Base-by-base conservation (phyloP, 2,113 vertebrate genomes). In the Oreochromis tanganicae region DNA sequence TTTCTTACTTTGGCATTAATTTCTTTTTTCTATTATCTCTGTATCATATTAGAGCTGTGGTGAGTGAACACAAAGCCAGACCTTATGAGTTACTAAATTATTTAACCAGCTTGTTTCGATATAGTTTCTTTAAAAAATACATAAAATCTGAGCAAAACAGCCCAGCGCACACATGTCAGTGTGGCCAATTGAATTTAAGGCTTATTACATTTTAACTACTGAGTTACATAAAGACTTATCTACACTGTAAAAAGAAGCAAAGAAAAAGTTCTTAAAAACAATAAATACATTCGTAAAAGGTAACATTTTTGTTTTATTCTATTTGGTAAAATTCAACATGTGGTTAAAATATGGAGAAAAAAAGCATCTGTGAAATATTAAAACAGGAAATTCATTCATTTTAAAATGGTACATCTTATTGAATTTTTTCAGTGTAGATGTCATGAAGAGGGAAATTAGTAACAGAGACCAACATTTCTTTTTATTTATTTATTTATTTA, bases 281-380 rank as follows among this genome's bases (percentile, higher is more conserved):
- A 66, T 66, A 66, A 66, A 66, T 66, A n/a, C 61, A 66, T 8
- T 38, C 0, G 0, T 66, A 13, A 66, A 66, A 66, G 6, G 34
- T 38, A 66, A 66, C 19, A 21, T 38, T 66, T 66, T 21, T 8
- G 21, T 21, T 38, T 3, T 13, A 21, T 66, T 38, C n/a, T 38
- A 7, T 66, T 68, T 68, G 11, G 63, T 41, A 3, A 14, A 68
- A 68, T 8, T 21, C 34, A 5, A 9, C 0, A 1, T 68, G 63
- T 5, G 11, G 34, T 68, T 41, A 21, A 68, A 41, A 38, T 38
- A 68, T 38, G 61, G 61, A 68, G 11, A 38, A 38, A 66, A 59
- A 68, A 68, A 21, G 61, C 61, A 68, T 38, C 61, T 66, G 34
- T 38, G 34, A 68, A 68, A 68, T 68, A 41, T 41, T 68, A 14